phyloP scores from a whole-genome alignment of 53 echinoderm and acorn worm species.

The Astropecten irregularis region DNA sequence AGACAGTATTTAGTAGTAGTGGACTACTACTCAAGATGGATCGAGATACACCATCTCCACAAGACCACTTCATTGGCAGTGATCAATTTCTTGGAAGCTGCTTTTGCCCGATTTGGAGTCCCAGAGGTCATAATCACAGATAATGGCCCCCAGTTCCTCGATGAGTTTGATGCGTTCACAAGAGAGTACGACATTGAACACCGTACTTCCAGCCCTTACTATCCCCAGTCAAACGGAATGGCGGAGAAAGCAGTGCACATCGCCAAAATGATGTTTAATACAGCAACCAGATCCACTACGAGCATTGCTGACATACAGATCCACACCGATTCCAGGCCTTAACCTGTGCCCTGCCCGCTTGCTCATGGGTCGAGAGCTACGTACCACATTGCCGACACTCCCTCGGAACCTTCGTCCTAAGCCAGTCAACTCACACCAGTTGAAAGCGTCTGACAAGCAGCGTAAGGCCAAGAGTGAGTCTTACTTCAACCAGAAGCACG shows the following conservation, averaged over 20 bases:
- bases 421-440: neutral
- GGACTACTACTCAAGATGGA: slow-evolving; percentile 43
- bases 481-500: slow-evolving; percentile 29
- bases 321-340: slow-evolving; percentile 32
- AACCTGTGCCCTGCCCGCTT: slow-evolving; percentile 10
- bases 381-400: neutral
- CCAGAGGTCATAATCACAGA: neutral
- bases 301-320: slow-evolving; percentile 35
- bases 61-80: neutral
- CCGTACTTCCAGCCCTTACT: slow-evolving; percentile 37
- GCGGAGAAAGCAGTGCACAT: slow-evolving; percentile 44
- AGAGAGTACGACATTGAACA: slow-evolving; percentile 14
- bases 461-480: slow-evolving; percentile 7
- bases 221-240: slow-evolving; percentile 26
- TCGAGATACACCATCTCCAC: slow-evolving; percentile 24
- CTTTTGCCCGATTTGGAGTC: slow-evolving; percentile 4
- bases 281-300: slow-evolving; percentile 20
- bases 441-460: neutral
- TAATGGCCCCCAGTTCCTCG: neutral
- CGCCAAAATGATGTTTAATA: slow-evolving; percentile 6
- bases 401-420: neutral
- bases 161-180: neutral
- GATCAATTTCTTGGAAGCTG: slow-evolving; percentile 2
- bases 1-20: slow-evolving; percentile 31
- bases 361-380: slow-evolving; percentile 30